Conservation (phyloP, 2,888 invertebrate species). For the Sesamia inferens region DNA sequence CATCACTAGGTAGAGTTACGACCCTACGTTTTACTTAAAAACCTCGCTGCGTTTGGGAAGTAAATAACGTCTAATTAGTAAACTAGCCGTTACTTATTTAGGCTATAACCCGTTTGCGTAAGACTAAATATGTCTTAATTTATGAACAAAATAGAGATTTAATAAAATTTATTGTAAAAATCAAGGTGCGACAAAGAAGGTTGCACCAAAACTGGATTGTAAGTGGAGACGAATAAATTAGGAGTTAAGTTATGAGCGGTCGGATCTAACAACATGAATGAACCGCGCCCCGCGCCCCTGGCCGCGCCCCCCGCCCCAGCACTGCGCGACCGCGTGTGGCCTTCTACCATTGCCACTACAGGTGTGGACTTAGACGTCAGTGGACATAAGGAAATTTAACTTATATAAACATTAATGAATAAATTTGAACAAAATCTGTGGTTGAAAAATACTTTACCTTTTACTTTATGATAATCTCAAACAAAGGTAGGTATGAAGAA, state of each 20-base stretch:
- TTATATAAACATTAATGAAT: constrained; percentile 5
- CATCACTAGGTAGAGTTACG: background rate
- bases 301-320: constrained; percentile 63
- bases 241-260: constrained; percentile 89
- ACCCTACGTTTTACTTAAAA: background rate
- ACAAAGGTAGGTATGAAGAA: background rate
- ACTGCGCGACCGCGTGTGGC: constrained; percentile 85
- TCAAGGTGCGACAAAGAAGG: constrained; percentile 78
- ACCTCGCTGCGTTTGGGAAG: background rate
- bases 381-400: constrained; percentile 23
- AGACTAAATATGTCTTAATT: constrained; percentile 24
- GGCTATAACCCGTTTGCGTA: background rate
- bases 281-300: constrained; percentile 77
- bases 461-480: background rate
- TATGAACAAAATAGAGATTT: constrained; percentile 44
- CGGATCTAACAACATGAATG: constrained; percentile 90
- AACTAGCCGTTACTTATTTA: background rate
- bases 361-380: constrained; percentile 73
- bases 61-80: constrained; percentile 10
- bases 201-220: constrained; percentile 81
- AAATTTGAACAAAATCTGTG: background rate
- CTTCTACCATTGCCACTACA: constrained; percentile 79
- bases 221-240: constrained; percentile 87
- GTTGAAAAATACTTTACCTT: background rate
- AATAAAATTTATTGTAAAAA: constrained; percentile 73